phyloP scores from a whole-genome alignment of 2,113 vertebrate species.

The Dromiciops gliroides region DNA sequence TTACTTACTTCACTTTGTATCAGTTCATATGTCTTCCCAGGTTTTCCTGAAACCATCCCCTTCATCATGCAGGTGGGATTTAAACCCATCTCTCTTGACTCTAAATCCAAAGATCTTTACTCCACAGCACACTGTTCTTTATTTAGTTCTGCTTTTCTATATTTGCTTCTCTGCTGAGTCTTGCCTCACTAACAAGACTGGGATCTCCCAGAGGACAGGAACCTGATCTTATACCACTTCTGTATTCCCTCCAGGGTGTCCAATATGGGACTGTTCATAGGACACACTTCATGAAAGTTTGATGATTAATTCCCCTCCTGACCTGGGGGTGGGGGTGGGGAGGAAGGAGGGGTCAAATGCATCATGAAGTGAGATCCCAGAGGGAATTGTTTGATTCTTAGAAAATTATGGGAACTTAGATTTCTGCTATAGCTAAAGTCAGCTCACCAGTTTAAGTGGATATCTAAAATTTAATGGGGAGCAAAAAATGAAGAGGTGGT shows the following conservation, averaged over 20 bases:
- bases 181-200: background rate
- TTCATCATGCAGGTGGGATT: background rate
- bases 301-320: background rate
- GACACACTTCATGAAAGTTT: background rate
- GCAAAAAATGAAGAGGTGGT: background rate
- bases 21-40: background rate
- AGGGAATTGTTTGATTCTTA: conserved; percentile 25
- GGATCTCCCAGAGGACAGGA: background rate
- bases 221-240: no score
- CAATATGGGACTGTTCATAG: background rate
- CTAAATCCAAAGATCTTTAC: background rate
- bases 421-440: background rate
- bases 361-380: conserved; percentile 34
- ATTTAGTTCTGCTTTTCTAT: background rate
- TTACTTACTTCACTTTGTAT: background rate
- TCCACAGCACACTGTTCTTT: background rate
- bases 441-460: background rate
- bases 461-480: background rate
- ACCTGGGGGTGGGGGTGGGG: no score
- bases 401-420: background rate
- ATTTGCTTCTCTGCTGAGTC: background rate
- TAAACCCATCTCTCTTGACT: background rate
- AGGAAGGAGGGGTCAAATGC: background rate
- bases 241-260: background rate
- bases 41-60: background rate